phyloP scores from a whole-genome alignment of 2,113 vertebrate genomes.

The Apteryx mantelli region DNA sequence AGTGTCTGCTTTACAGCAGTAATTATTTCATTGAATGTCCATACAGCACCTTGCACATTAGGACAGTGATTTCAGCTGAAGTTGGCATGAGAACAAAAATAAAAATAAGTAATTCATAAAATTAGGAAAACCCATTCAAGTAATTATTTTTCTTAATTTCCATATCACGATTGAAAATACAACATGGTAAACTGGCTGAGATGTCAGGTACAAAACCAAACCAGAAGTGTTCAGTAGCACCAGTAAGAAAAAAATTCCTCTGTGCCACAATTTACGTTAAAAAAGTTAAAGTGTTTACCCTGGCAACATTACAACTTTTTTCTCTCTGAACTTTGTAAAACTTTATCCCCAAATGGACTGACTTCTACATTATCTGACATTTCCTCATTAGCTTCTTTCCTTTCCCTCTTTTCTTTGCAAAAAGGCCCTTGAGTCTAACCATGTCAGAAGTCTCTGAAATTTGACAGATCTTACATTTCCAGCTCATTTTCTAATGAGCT shows the following conservation, averaged over 20 bases:
- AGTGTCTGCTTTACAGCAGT: not conserved
- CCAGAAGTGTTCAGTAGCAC: not conserved
- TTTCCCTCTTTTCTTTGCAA: conserved; percentile 24
- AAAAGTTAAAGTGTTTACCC: not conserved
- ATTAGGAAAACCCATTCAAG: not conserved
- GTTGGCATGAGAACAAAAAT: not conserved
- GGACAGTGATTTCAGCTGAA: not conserved
- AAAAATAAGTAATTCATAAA: not conserved
- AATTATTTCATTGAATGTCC: not conserved
- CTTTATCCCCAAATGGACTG: conserved; percentile 20
- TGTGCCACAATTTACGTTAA: not conserved
- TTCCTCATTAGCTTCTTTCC: conserved; percentile 68
- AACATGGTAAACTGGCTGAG: not conserved
- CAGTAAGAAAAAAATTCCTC: not conserved
- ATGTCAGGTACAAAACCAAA: fast-evolving
- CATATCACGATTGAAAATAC: not conserved
- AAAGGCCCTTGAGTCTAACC: conserved; percentile 44
- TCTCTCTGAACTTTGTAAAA: conserved; percentile 43
- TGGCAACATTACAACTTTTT: not conserved
- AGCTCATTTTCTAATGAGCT: conserved; percentile 77
- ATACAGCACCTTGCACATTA: fast-evolving
- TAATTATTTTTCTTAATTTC: not conserved
- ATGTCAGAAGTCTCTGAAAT: conserved; percentile 65
- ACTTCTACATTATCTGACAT: conserved; percentile 61
- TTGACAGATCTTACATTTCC: conserved; percentile 73